A percentile compares a stretch with the other conserved stretches of the same genome.
phyloP scores from a whole-genome alignment of 2,888 invertebrate genomes.

The Cheilosia vernalis region DNA sequence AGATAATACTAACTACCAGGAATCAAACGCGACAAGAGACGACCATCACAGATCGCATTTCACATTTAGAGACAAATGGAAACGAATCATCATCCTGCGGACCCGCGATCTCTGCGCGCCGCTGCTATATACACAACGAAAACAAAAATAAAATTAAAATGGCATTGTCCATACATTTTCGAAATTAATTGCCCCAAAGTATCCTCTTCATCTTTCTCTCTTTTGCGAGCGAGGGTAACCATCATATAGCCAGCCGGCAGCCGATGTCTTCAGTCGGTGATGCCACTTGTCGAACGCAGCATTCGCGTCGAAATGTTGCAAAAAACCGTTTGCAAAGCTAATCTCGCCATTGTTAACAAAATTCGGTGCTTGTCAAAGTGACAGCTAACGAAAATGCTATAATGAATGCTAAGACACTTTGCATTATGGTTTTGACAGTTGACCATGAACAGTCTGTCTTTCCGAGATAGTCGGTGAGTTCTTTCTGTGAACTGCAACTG shows the following conservation, averaged over 20 bases:
- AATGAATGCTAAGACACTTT: no score
- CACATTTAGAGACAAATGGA: constrained; percentile 24
- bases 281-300: constrained; percentile 3
- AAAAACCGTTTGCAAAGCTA: no score
- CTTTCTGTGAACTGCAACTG: no score
- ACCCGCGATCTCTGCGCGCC: background rate
- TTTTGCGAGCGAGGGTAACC: constrained; percentile 1
- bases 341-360: no score
- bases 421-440: no score
- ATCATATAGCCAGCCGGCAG: no score
- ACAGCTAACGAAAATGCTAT: no score
- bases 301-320: no score
- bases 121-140: background rate
- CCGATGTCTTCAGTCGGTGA: background rate
- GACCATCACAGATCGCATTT: constrained; percentile 12
- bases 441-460: no score
- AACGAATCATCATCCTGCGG: background rate
- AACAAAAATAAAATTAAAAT: constrained; percentile 21
- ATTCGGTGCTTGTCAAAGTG: no score
- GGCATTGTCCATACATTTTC: constrained; percentile 36
- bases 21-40: background rate
- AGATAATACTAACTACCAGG: constrained; percentile 10
- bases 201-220: constrained; percentile 24
- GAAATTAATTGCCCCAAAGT: constrained; percentile 39
- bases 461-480: no score